These are phyloP conservation scores for Epizoanthus stellaris DNA, from an alignment of 92 coral and sea anemone species.

Conservation along the genomic window DNA sequence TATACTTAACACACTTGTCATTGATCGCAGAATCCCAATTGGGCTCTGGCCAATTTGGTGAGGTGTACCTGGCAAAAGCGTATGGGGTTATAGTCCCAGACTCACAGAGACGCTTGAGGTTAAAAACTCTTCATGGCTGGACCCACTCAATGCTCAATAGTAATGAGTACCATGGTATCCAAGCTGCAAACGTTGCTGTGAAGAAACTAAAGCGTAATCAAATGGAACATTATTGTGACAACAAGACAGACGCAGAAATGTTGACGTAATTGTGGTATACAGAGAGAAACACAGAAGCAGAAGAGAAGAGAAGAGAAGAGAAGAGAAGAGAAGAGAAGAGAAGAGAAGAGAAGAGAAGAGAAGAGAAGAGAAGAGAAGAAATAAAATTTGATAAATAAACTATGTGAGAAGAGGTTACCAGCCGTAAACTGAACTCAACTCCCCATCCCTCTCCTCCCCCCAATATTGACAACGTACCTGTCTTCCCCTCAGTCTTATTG, in stretches of 20 bases:
- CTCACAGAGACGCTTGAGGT: constrained; percentile 76
- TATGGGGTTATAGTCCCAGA: constrained; percentile 90
- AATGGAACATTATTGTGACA: too few species aligned
- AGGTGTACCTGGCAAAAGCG: constrained; percentile 87
- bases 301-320: too few species aligned
- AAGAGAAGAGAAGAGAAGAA: not conserved
- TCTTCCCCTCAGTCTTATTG: constrained; percentile 62
- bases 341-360: not conserved
- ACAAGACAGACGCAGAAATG: too few species aligned
- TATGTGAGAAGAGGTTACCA: not conserved
- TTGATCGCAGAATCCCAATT: constrained; percentile 63
- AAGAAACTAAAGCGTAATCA: too few species aligned
- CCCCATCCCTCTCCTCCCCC: not conserved
- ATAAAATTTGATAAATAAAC: too few species aligned
- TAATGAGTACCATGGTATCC: too few species aligned
- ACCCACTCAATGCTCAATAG: too few species aligned
- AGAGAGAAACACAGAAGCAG: too few species aligned
- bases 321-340: too few species aligned
- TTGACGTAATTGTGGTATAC: too few species aligned
- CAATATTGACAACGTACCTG: constrained; percentile 34
- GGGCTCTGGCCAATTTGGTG: constrained; percentile 96
- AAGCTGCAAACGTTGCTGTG: too few species aligned
- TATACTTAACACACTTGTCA: not conserved
- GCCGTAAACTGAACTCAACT: not conserved
- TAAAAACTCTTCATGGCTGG: too few species aligned